Conservation (phyloP, 1,140 invertebrate genomes). For the Heliothis virescens region DNA sequence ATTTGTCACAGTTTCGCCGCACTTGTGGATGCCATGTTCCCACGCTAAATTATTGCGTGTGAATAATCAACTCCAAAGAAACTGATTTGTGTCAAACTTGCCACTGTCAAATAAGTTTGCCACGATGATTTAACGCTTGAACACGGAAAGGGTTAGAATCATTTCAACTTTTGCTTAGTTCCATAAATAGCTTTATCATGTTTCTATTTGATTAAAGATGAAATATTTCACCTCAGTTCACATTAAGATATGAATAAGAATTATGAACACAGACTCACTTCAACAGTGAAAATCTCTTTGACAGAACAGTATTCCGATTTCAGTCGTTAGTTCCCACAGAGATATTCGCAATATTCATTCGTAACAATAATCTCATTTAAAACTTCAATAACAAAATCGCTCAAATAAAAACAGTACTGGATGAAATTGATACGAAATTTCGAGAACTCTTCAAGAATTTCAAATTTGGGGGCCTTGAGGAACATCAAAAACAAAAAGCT, state of each 20-base stretch:
- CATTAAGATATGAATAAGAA: neutral
- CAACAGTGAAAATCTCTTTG: neutral
- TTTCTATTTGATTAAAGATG: neutral
- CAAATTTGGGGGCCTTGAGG: conserved; percentile 45
- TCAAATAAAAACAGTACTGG: conserved; percentile 29
- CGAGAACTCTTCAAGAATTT: conserved; percentile 42
- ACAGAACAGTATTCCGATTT: conserved; percentile 7
- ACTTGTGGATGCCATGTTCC: conserved; percentile 31
- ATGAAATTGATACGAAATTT: conserved; percentile 45
- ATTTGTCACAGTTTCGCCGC: conserved; percentile 40
- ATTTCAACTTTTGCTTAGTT: too few relatives aligned
- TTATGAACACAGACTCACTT: neutral
- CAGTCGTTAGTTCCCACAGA: neutral
- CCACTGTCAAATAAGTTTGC: neutral
- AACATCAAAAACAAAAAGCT: conserved; percentile 48
- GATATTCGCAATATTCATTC: conserved; percentile 1
- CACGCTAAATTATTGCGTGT: conserved; percentile 43
- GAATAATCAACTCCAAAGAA: conserved; percentile 37
- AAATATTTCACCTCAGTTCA: neutral
- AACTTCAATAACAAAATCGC: conserved; percentile 23
- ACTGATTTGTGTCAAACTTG: conserved; percentile 10
- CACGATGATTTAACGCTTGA: too few relatives aligned
- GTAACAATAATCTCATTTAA: conserved; percentile 42
- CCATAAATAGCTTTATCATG: neutral
- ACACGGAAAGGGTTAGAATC: neutral